Evolutionary conservation across 2,888 invertebrate species (phyloP).

Genomic region (Labia minor): DNA sequence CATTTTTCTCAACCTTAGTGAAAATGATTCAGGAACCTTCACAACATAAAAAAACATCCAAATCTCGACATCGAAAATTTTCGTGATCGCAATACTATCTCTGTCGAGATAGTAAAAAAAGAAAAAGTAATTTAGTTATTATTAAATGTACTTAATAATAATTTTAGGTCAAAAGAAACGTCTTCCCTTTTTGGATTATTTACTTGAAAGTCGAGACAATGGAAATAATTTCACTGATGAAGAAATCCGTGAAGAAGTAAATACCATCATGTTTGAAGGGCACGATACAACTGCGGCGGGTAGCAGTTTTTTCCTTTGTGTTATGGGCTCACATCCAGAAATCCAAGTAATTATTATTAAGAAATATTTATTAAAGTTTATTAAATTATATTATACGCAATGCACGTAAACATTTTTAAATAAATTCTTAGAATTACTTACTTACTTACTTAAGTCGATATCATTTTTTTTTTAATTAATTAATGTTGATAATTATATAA

Average conservation of each 20-base stretch:
- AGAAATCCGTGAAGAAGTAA: slow-evolving; percentile 77
- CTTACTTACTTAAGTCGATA: too few relatives aligned
- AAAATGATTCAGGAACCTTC: too few relatives aligned
- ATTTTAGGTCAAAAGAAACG: slow-evolving; percentile 62
- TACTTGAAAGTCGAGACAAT: slow-evolving; percentile 74
- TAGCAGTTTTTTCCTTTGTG: slow-evolving; percentile 73
- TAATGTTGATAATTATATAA: not conserved
- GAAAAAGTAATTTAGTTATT: too few relatives aligned
- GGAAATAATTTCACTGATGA: slow-evolving; percentile 60
- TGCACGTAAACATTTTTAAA: too few relatives aligned
- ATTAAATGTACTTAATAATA: too few relatives aligned
- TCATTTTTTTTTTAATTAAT: not conserved
- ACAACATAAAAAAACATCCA: too few relatives aligned
- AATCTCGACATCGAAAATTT: too few relatives aligned
- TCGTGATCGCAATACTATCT: too few relatives aligned
- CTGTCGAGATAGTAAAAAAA: too few relatives aligned
- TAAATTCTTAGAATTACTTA: too few relatives aligned
- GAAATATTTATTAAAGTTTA: not conserved
- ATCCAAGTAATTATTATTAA: slow-evolving; percentile 46
- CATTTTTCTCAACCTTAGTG: too few relatives aligned
- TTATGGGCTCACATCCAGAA: slow-evolving; percentile 69
- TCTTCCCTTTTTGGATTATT: slow-evolving; percentile 76
- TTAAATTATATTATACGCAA: too few relatives aligned
- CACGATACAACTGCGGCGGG: slow-evolving; percentile 79
- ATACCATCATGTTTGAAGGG: slow-evolving; percentile 83